A percentile compares a stretch with the other conserved stretches of the same genome.
phyloP scores from a whole-genome alignment of 2,797 vertebrate genomes.

The Etheostoma perlongum region DNA sequence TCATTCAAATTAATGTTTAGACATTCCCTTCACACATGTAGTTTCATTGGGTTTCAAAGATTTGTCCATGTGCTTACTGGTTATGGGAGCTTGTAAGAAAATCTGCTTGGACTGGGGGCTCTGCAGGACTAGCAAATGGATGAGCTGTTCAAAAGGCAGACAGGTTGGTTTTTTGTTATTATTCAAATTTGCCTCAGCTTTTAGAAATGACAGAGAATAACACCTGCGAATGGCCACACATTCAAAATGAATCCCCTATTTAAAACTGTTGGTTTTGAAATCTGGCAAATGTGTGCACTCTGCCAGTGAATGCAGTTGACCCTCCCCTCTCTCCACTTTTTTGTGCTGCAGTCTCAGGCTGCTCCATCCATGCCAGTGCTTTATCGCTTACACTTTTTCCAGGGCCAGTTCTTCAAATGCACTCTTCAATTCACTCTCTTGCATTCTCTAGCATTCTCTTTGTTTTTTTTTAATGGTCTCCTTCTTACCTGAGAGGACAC shows the following conservation, averaged over 20 bases:
- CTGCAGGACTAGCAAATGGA: conserved; percentile 24
- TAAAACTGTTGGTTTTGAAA: conserved; percentile 11
- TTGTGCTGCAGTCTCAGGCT: conserved; percentile 31
- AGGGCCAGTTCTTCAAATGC: conserved; percentile 22
- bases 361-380: conserved; percentile 37
- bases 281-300: conserved; percentile 19
- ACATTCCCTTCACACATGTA: not conserved
- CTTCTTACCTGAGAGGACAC: conserved; percentile 55
- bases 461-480: conserved; percentile 47
- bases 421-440: conserved; percentile 38
- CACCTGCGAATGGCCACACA: conserved; percentile 38
- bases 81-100: conserved; percentile 25
- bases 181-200: conserved; percentile 45
- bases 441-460: not conserved
- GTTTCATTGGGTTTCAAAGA: conserved; percentile 8
- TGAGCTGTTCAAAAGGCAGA: conserved; percentile 31
- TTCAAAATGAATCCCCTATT: conserved; percentile 50
- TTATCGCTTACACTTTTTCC: conserved; percentile 46
- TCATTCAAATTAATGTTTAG: not conserved
- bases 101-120: conserved; percentile 28
- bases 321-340: conserved; percentile 6
- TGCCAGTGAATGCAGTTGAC: conserved; percentile 29
- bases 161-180: conserved; percentile 4
- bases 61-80: conserved; percentile 31
- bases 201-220: conserved; percentile 44